Percentiles rank a stretch among this genome's conserved stretches.
Conservation (phyloP, 2,888 invertebrate species). For the Dasypogon diadema region DNA sequence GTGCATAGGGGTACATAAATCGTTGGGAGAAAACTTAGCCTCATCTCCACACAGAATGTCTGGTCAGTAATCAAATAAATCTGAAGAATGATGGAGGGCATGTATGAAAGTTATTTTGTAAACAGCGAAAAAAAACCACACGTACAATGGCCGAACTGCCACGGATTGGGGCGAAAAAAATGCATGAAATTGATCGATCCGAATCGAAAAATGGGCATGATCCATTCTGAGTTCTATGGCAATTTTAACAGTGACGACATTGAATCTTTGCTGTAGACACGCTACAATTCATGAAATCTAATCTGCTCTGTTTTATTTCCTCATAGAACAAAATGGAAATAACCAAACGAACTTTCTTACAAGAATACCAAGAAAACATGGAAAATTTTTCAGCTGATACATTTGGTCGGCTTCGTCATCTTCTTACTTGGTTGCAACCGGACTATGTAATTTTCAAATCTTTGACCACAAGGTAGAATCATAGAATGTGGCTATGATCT, state of each 20-base stretch:
- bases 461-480: background rate
- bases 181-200: constrained; percentile 30
- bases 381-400: no score
- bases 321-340: constrained; percentile 18
- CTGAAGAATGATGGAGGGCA: constrained; percentile 41
- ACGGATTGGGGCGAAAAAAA: constrained; percentile 7
- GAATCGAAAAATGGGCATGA: constrained; percentile 10
- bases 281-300: background rate
- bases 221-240: constrained; percentile 7
- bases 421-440: background rate
- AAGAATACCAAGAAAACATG: background rate
- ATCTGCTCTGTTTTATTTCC: constrained; percentile 1
- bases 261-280: background rate
- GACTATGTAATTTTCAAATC: constrained; percentile 35
- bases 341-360: background rate
- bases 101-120: constrained; percentile 35
- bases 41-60: background rate
- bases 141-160: constrained; percentile 6
- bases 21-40: background rate
- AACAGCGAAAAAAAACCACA: constrained; percentile 10
- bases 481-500: constrained; percentile 17
- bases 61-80: constrained; percentile 27
- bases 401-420: background rate
- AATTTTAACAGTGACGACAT: constrained; percentile 18
- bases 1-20: constrained; percentile 18